These are phyloP conservation scores for Dasypogon diadema DNA, from an alignment of 2,888 invertebrate genomes.

Conservation along the genomic window DNA sequence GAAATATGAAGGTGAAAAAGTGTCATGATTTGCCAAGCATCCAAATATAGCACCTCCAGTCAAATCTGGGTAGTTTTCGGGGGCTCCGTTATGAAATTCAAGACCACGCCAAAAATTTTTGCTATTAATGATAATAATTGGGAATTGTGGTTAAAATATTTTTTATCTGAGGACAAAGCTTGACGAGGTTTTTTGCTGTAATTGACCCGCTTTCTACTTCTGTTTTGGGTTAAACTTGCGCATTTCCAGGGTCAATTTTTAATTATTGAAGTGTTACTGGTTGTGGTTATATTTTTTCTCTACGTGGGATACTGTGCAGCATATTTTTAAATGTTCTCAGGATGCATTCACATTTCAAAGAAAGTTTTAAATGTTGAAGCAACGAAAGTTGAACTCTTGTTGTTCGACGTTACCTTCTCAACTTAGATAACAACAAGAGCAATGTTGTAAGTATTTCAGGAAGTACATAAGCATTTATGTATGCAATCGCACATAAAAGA, in stretches of 20 bases:
- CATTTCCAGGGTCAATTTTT: neutral
- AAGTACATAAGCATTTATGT: too few species aligned
- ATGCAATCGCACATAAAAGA: too few species aligned
- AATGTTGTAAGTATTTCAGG: too few species aligned
- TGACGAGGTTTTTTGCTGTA: slow-evolving; percentile 6
- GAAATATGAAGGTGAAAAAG: slow-evolving; percentile 28
- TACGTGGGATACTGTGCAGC: too few species aligned
- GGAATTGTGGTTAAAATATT: slow-evolving; percentile 12
- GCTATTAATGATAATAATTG: slow-evolving; percentile 32
- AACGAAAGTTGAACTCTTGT: too few species aligned
- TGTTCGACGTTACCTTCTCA: too few species aligned
- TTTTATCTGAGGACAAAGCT: slow-evolving; percentile 9
- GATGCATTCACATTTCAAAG: too few species aligned
- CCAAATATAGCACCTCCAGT: slow-evolving; percentile 31
- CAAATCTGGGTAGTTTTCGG: neutral
- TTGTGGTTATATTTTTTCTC: too few species aligned
- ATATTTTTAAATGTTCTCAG: too few species aligned
- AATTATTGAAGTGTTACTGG: too few species aligned
- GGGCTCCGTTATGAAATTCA: slow-evolving; percentile 8
- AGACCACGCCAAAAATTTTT: slow-evolving; percentile 25
- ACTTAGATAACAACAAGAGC: too few species aligned
- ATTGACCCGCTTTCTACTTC: slow-evolving; percentile 31
- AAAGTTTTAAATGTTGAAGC: too few species aligned
- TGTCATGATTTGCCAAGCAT: slow-evolving; percentile 34
- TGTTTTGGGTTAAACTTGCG: neutral